Percentiles rank a stretch among this genome's conserved stretches.
These are phyloP conservation scores for Cettia cetti DNA, from an alignment of 2,113 vertebrate genomes.

Conservation along the genomic window DNA sequence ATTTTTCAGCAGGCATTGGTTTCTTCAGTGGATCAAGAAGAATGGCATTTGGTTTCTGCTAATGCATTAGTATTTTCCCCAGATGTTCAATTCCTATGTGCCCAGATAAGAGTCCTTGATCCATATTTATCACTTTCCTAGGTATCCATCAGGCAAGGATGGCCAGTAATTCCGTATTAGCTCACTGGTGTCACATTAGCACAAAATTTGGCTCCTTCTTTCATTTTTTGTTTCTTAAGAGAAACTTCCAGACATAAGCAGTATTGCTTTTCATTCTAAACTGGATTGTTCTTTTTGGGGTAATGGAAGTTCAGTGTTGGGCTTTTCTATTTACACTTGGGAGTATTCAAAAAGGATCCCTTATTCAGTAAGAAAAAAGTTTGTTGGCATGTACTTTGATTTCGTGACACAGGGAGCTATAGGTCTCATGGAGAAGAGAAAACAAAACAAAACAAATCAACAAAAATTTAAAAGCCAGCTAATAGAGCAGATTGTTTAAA, in stretches of 20 bases:
- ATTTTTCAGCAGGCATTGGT: background rate
- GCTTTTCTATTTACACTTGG: background rate
- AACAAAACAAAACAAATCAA: background rate
- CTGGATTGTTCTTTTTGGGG: background rate
- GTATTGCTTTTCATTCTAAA: background rate
- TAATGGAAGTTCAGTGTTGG: background rate
- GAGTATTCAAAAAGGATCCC: background rate
- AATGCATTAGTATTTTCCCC: background rate
- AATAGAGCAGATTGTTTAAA: background rate
- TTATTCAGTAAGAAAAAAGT: background rate
- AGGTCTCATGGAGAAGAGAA: rapidly evolving
- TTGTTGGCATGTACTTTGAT: background rate
- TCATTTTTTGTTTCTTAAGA: background rate
- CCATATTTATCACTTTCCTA: background rate
- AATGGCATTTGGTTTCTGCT: background rate
- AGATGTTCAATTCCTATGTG: background rate
- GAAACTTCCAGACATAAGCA: background rate
- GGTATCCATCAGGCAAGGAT: background rate
- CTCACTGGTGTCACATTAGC: background rate
- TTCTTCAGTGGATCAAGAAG: background rate
- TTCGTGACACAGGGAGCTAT: background rate
- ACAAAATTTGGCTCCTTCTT: background rate
- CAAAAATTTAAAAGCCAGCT: background rate
- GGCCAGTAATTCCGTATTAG: background rate
- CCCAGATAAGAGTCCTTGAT: background rate